These are phyloP conservation scores for Limnothrissa miodon DNA, from an alignment of 2,113 vertebrate species.

Conservation along the genomic window DNA sequence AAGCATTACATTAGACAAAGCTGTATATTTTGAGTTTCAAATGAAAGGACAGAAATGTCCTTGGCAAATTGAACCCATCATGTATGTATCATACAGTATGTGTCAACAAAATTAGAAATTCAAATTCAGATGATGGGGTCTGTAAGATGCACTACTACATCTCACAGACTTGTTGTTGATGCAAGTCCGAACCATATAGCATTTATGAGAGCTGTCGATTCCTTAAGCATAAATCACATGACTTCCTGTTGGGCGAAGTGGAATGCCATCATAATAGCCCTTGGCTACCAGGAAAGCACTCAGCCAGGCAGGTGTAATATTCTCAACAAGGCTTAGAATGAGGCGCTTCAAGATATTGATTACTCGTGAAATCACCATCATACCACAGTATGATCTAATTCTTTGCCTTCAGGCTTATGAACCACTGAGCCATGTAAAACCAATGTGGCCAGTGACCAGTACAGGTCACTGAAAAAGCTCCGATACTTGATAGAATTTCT, in stretches of 20 bases:
- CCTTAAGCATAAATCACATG: slow-evolving; percentile 35
- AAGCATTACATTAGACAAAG: too few relatives aligned
- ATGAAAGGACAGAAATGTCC: not conserved
- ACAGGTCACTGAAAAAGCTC: slow-evolving; percentile 2
- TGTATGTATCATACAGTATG: not conserved
- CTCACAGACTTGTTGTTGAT: not conserved
- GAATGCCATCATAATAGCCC: slow-evolving; percentile 41
- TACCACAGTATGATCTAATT: slow-evolving; percentile 46
- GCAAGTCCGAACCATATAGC: slow-evolving; percentile 20
- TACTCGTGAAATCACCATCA: slow-evolving; percentile 36
- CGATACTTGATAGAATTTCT: not conserved
- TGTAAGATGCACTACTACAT: not conserved
- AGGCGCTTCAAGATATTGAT: slow-evolving; percentile 45
- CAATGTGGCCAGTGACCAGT: slow-evolving; percentile 20
- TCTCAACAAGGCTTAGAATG: slow-evolving; percentile 34
- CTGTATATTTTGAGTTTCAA: not conserved
- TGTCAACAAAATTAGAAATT: slow-evolving; percentile 15
- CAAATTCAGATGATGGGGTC: not conserved
- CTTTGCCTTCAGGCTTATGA: slow-evolving; percentile 32
- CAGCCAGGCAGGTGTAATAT: slow-evolving; percentile 31
- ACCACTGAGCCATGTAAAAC: slow-evolving; percentile 45
- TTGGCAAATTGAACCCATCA: not conserved
- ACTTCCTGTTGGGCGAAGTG: slow-evolving; percentile 36
- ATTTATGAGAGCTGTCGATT: slow-evolving; percentile 20
- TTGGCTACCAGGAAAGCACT: slow-evolving; percentile 38